phyloP scores from a whole-genome alignment of 2,113 vertebrate species.

The Arothron firmamentum region DNA sequence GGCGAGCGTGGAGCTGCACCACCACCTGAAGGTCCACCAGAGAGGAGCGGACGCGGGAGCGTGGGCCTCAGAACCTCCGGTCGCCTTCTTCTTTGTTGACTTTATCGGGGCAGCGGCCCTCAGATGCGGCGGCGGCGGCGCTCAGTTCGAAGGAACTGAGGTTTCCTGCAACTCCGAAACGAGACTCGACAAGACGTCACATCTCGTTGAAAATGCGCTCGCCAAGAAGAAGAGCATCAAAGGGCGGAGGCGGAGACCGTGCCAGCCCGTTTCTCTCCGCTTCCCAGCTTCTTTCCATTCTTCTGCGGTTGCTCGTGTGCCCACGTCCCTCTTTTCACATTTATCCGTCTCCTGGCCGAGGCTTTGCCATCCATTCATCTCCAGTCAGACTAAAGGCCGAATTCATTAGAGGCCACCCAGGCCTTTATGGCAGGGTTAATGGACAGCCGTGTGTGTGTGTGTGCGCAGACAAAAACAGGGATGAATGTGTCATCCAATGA shows the following conservation, averaged over 20 bases:
- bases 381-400: constrained; percentile 20
- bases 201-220: constrained; percentile 24
- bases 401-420: neutral
- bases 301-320: neutral
- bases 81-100: neutral
- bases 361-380: constrained; percentile 5
- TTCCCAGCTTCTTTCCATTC: neutral
- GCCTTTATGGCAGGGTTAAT: neutral
- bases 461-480: neutral
- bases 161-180: constrained; percentile 25
- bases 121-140: neutral
- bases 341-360: constrained; percentile 10
- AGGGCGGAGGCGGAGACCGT: constrained; percentile 3
- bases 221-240: constrained; percentile 26
- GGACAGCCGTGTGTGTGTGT: constrained; percentile 2
- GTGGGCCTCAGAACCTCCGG: neutral
- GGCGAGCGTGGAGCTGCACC: constrained; percentile 22
- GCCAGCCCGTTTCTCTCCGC: neutral
- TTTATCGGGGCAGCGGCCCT: too few species aligned
- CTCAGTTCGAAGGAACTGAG: constrained; percentile 5
- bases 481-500: neutral
- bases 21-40: too few species aligned
- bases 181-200: constrained; percentile 34
- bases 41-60: too few species aligned
- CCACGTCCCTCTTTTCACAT: constrained; percentile 15